Base-by-base conservation (phyloP, 2,888 invertebrate genomes). In the Drosophila recens region DNA sequence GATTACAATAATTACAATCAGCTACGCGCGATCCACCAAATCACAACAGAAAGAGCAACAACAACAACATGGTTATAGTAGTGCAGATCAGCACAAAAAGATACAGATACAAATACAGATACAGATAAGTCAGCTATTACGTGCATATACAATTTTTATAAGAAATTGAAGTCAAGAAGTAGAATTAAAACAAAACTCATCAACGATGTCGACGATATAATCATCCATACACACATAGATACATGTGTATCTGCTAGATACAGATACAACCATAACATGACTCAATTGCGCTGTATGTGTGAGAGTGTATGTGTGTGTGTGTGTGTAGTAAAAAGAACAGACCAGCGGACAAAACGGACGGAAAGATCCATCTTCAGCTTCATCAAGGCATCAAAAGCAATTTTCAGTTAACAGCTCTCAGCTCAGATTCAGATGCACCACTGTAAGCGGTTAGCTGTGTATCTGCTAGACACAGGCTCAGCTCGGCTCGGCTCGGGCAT, bases 1-100 rank as follows among this genome's bases (percentile, higher is more conserved):
- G 90, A 90, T 90, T 91, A 90, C 90, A 91, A 90, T 91, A 90
- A 91, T 90, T 91, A 91, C 88, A 87, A 90, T 91, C 90, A 78
- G 90, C 90, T 90, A 91, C 89, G 90, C 90, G 91, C 87, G 85
- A 86, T 87, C 82, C 84, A 84, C 80, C 82, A 86, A 88, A 88
- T 79, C 78, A 79, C 75, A 82, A 69, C 70, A 82, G 49, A 52
- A 70, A 59, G 67, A 75, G 42, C 59, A 68, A 63, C 48, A 67
- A 23, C 48, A 67, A 17, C 48, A 27, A 3, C n/a, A 49, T 49
- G 34, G 49, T 49, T 57, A 17, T 34, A 38, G 48, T 48, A 70
- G 54, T 71, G 53, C 58, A 70, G 58, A 52, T 40, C 67, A 57
- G 54, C 56, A 46, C 43, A 27, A 27, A 27, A 6, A 27, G 58